Evolutionary conservation across 2,888 invertebrate genomes (phyloP).

Genomic region (Mactromeris polynyma): DNA sequence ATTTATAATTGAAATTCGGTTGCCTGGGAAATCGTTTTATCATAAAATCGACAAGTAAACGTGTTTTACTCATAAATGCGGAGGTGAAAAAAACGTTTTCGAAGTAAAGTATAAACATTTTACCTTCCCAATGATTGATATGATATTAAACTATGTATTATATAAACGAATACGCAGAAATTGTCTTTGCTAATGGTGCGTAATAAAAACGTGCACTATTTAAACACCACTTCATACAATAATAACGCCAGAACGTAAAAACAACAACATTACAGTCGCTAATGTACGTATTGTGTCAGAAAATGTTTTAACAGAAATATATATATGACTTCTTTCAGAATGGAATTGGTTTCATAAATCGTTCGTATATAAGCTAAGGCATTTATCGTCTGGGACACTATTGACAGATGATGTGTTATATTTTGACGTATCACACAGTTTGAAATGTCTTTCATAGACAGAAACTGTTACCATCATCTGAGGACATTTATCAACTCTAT

Average conservation of each 20-base stretch:
- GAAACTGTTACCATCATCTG: background rate
- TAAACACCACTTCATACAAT: background rate
- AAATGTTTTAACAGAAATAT: too few relatives aligned
- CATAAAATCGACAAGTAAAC: slow-evolving; percentile 9
- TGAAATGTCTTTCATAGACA: slow-evolving; percentile 3
- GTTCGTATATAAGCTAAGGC: background rate
- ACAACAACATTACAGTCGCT: background rate
- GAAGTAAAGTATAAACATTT: background rate
- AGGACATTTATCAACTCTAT: background rate
- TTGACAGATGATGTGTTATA: background rate
- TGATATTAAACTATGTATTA: background rate
- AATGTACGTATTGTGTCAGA: too few relatives aligned
- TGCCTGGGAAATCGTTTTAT: slow-evolving; percentile 5
- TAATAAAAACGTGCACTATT: background rate
- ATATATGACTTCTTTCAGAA: background rate
- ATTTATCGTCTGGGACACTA: background rate
- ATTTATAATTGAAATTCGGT: slow-evolving; percentile 1
- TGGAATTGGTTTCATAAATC: slow-evolving; percentile 4
- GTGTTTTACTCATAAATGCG: background rate
- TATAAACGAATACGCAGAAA: background rate
- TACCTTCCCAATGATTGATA: background rate
- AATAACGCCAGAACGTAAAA: background rate
- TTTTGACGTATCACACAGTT: background rate
- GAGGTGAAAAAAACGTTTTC: background rate
- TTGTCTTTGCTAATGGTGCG: background rate